Conservation (phyloP, 2,113 vertebrate species). For the Rhinichthys klamathensis region DNA sequence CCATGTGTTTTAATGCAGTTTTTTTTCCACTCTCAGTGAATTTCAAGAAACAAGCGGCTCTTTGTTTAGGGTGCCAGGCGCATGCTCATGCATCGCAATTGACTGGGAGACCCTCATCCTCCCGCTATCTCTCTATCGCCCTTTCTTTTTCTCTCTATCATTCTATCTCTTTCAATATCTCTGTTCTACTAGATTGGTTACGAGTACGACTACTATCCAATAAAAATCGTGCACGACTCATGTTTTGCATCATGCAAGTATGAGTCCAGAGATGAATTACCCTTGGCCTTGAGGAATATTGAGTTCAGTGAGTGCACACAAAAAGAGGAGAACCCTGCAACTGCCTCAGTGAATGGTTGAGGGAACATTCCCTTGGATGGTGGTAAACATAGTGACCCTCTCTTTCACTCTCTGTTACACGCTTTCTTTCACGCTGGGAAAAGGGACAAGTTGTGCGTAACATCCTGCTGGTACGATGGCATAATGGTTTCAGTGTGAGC, state of each 20-base stretch:
- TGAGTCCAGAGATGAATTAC: neutral
- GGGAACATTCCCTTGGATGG: conserved; percentile 44
- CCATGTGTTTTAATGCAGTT: conserved; percentile 30
- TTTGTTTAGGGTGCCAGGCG: conserved; percentile 45
- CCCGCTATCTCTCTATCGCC: neutral
- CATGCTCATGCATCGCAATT: neutral
- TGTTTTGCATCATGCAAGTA: neutral
- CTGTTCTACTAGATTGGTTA: conserved; percentile 44
- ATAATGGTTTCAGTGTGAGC: conserved; percentile 37
- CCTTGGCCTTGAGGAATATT: neutral
- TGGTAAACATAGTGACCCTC: conserved; percentile 15
- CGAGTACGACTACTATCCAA: neutral
- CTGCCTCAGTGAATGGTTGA: conserved; percentile 27
- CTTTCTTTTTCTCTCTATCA: conserved; percentile 19
- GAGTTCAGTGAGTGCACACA: neutral
- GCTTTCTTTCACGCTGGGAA: conserved; percentile 35
- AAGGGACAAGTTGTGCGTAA: conserved; percentile 38
- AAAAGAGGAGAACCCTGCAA: neutral
- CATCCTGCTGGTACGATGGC: conserved; percentile 47
- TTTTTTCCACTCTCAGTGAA: neutral
- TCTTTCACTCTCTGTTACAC: conserved; percentile 30
- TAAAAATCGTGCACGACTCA: neutral
- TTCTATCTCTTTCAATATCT: conserved; percentile 28
- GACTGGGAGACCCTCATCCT: neutral
- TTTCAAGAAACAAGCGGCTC: conserved; percentile 35